phyloP scores from a whole-genome alignment of 1,140 invertebrate species.

The Globodera ellingtonae region DNA sequence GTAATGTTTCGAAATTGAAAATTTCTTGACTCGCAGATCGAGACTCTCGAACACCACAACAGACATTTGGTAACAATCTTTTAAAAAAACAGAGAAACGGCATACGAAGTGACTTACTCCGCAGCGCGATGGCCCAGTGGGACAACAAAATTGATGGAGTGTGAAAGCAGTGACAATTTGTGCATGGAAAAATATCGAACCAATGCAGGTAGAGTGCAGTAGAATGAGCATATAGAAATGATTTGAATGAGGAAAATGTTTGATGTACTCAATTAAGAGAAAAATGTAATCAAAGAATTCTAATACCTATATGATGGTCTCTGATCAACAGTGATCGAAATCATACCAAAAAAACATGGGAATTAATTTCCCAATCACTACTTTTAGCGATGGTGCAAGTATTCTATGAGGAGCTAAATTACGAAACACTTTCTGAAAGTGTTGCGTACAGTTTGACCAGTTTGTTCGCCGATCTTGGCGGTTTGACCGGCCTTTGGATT shows the following conservation, averaged over 20 bases:
- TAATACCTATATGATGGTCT: background rate
- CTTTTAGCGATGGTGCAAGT: conserved; percentile 62
- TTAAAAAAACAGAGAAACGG: conserved; percentile 55
- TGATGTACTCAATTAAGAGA: too few relatives aligned
- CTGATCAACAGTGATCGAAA: background rate
- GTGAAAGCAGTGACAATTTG: conserved; percentile 55
- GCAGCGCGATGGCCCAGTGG: conserved; percentile 64
- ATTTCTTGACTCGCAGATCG: too few relatives aligned
- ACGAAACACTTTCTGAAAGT: conserved; percentile 61
- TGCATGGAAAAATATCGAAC: conserved; percentile 64
- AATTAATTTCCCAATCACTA: too few relatives aligned
- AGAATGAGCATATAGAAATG: too few relatives aligned
- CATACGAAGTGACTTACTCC: conserved; percentile 64
- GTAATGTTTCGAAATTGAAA: too few relatives aligned
- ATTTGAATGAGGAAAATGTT: too few relatives aligned
- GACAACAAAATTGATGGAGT: conserved; percentile 62
- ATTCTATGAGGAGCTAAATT: conserved; percentile 65
- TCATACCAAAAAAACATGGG: too few relatives aligned
- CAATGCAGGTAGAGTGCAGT: conserved; percentile 43
- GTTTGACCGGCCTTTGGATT: conserved; percentile 64
- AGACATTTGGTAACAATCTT: background rate
- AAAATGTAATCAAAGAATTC: background rate
- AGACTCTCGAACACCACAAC: too few relatives aligned
- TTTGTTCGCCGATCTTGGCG: conserved; percentile 62
- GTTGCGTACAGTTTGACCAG: conserved; percentile 59